Percentiles rank a stretch among this genome's conserved stretches.
phyloP scores from a whole-genome alignment of 2,888 invertebrate species.

The Drosophila kambysellisi region DNA sequence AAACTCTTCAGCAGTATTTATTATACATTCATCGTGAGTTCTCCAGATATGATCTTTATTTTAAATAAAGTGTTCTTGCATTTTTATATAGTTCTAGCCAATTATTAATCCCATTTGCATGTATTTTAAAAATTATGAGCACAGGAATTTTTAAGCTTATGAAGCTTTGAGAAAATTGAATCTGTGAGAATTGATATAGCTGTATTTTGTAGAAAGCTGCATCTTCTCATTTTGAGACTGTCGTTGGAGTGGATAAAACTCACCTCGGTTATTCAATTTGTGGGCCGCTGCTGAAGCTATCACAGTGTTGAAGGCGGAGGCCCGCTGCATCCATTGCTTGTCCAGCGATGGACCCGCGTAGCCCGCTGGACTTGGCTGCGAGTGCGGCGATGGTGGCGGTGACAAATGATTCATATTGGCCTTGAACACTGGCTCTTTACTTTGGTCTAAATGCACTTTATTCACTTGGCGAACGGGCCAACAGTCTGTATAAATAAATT shows the following conservation, averaged over 20 bases:
- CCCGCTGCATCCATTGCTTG: constrained; percentile 84
- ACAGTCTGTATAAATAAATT: constrained; percentile 17
- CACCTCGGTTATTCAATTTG: constrained; percentile 83
- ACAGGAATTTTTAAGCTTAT: not conserved
- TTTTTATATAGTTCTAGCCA: not conserved
- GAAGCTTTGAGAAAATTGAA: not conserved
- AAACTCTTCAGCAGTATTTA: not conserved
- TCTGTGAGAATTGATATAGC: not conserved
- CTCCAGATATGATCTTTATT: not conserved
- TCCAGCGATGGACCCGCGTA: constrained; percentile 75
- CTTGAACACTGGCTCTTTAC: constrained; percentile 30
- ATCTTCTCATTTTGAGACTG: not conserved
- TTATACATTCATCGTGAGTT: not conserved
- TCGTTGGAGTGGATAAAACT: constrained; percentile 35
- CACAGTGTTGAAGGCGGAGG: constrained; percentile 84
- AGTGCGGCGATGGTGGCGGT: constrained; percentile 85
- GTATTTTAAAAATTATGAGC: not conserved
- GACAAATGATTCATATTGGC: constrained; percentile 84
- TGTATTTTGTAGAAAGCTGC: not conserved
- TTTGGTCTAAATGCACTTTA: constrained; percentile 34
- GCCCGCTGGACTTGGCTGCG: constrained; percentile 80
- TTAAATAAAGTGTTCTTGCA: not conserved
- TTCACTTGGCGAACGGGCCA: constrained; percentile 35
- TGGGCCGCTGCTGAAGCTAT: constrained; percentile 84
- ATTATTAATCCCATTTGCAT: not conserved